Conservation (phyloP, 2,888 invertebrate species). For the Gymnocheta viridis region DNA sequence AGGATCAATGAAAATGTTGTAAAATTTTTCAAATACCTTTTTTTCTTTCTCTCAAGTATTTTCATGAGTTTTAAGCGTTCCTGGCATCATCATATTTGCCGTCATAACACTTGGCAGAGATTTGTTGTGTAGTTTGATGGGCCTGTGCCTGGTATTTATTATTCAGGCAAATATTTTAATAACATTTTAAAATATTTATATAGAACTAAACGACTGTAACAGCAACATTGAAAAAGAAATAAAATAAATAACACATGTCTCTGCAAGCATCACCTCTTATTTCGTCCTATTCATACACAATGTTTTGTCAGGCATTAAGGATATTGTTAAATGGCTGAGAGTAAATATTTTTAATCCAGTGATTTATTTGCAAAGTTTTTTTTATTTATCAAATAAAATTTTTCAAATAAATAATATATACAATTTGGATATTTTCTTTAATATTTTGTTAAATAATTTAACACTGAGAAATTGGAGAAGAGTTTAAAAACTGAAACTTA, state of each 20-base stretch:
- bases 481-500: too few species aligned
- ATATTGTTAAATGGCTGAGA: slow-evolving; percentile 37
- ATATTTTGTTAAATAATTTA: too few species aligned
- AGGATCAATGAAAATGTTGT: slow-evolving; percentile 53
- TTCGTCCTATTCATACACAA: neutral
- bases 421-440: neutral
- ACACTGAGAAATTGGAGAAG: too few species aligned
- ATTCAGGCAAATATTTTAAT: slow-evolving; percentile 65
- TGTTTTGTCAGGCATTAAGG: slow-evolving; percentile 21
- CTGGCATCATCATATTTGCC: slow-evolving; percentile 12
- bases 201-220: slow-evolving; percentile 30
- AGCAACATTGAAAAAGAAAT: slow-evolving; percentile 17
- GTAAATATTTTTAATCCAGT: slow-evolving; percentile 54
- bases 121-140: slow-evolving; percentile 25
- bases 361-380: slow-evolving; percentile 44
- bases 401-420: neutral
- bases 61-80: slow-evolving; percentile 3
- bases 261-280: neutral
- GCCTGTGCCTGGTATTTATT: slow-evolving; percentile 56
- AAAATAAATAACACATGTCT: slow-evolving; percentile 48
- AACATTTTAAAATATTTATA: slow-evolving; percentile 65
- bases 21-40: slow-evolving; percentile 44
- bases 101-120: slow-evolving; percentile 42
- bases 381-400: slow-evolving; percentile 7
- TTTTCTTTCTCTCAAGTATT: neutral